phyloP scores from a whole-genome alignment of 2,888 invertebrate species.

The Hypselothyrea guttata region DNA sequence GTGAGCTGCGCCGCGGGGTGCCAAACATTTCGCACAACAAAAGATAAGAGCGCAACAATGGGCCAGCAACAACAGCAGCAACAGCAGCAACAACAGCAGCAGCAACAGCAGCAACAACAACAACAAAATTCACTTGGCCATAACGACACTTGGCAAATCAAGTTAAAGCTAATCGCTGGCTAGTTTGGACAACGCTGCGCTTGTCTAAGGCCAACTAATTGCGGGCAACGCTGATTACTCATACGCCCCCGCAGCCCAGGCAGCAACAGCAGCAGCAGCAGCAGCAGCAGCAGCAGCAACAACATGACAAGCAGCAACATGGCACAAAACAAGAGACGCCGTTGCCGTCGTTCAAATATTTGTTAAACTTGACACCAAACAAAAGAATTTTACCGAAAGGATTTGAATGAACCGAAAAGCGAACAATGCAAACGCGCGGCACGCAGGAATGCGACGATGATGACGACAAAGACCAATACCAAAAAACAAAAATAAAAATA shows the following conservation, averaged over 20 bases:
- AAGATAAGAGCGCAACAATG: slow-evolving; percentile 69
- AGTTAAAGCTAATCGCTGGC: slow-evolving; percentile 48
- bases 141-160: slow-evolving; percentile 45
- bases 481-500: too few species aligned
- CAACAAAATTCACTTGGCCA: too few species aligned
- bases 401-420: slow-evolving; percentile 70
- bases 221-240: slow-evolving; percentile 63
- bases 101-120: slow-evolving; percentile 20
- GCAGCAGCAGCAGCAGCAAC: slow-evolving; percentile 31
- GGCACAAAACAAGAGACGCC: slow-evolving; percentile 66
- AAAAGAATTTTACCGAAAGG: slow-evolving; percentile 79
- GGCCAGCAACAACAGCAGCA: slow-evolving; percentile 11
- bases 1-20: slow-evolving; percentile 64
- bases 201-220: slow-evolving; percentile 66
- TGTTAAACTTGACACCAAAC: slow-evolving; percentile 81
- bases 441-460: slow-evolving; percentile 54
- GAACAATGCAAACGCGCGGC: slow-evolving; percentile 72
- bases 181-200: slow-evolving; percentile 21
- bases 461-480: not conserved
- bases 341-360: slow-evolving; percentile 73
- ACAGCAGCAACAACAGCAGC: slow-evolving; percentile 10
- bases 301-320: slow-evolving; percentile 61
- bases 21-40: slow-evolving; percentile 63
- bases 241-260: slow-evolving; percentile 61
- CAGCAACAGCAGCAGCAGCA: slow-evolving; percentile 4